These are phyloP conservation scores for Ophiothrix spiculata DNA, from an alignment of 35 echinoderm and acorn worm species.

Conservation along the genomic window DNA sequence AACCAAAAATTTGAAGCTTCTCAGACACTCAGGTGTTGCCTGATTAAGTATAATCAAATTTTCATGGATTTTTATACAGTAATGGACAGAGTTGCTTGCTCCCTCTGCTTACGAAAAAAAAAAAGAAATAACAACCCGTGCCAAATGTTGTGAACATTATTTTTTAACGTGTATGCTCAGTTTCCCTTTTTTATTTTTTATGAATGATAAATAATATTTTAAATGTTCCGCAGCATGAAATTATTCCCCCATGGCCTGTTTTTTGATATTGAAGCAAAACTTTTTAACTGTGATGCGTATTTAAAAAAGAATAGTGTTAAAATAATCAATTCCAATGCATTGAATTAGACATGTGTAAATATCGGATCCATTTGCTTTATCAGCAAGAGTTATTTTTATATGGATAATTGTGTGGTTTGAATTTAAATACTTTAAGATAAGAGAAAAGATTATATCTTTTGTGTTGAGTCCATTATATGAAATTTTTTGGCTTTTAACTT, in stretches of 20 bases:
- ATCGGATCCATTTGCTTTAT: background rate
- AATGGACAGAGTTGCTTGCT: background rate
- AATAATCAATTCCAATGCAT: background rate
- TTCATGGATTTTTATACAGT: background rate
- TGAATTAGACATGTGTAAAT: slow-evolving; percentile 3
- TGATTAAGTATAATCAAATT: background rate
- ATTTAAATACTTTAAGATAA: background rate
- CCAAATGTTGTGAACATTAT: background rate
- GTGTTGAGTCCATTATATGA: background rate
- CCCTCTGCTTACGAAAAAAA: too few species aligned
- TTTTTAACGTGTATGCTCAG: background rate
- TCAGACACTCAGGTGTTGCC: too few species aligned
- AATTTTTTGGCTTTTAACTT: background rate
- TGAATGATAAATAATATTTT: background rate
- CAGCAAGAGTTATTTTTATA: slow-evolving; percentile 13
- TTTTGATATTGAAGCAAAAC: background rate
- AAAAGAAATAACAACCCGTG: background rate
- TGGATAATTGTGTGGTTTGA: slow-evolving; percentile 6
- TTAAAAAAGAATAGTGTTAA: slow-evolving; percentile 1
- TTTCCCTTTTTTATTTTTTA: background rate
- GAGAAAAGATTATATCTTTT: background rate
- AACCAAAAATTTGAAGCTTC: background rate
- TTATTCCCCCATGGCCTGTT: background rate
- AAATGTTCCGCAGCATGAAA: background rate
- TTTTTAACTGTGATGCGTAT: background rate